Base-by-base conservation (phyloP, 2,888 invertebrate species). In the Autographa pulchrina region DNA sequence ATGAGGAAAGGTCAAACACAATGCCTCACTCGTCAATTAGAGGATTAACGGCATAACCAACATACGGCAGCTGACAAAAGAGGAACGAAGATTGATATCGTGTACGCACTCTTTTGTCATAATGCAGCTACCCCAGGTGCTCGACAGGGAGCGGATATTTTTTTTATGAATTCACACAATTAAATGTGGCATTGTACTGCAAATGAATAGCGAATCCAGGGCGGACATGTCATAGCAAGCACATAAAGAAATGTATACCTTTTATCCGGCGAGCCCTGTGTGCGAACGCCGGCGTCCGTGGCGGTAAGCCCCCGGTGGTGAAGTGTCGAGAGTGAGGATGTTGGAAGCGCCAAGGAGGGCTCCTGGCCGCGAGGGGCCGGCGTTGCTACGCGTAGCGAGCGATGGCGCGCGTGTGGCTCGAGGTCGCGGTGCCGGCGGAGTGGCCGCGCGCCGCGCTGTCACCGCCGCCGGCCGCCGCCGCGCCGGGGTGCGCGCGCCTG, bases 311-410 rank as follows among this genome's bases (percentile, higher is more conserved):
- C 88, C 86, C 88, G 90, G 88, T 84, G 90, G 84, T 91, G 89
- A 83, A 82, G 86, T 85, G 87, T 86, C 79, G 88, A 85, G 75
- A 68, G 85, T 79, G 82, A 81, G 88, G 90, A 88, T 91, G 89
- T 87, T 88, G 88, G 92, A 92, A 90, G 93, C 93, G 92, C 93
- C 93, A 86, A 89, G 89, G 89, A 91, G 93, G 93, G 94, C 94
- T 94, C 92, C 94, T 89, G 93, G 95, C 94, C 94, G 93, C 94
- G 85, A 92, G 88, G 94, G 95, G 95, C 95, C 94, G 94, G 95
- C 93, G 94, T 94, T 92, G 93, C 93, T 93, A 85, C 90, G 92
- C 90, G 90, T 88, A 87, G 93, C 92, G 93, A 90, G 91, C 92
- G 92, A 88, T 86, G 87, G 89, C 91, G 92, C 91, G 93, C 93